Percentiles rank a stretch among this genome's conserved stretches.
These are phyloP conservation scores for Galaxea fascicularis DNA, from an alignment of 92 coral and sea anemone species.

Conservation along the genomic window DNA sequence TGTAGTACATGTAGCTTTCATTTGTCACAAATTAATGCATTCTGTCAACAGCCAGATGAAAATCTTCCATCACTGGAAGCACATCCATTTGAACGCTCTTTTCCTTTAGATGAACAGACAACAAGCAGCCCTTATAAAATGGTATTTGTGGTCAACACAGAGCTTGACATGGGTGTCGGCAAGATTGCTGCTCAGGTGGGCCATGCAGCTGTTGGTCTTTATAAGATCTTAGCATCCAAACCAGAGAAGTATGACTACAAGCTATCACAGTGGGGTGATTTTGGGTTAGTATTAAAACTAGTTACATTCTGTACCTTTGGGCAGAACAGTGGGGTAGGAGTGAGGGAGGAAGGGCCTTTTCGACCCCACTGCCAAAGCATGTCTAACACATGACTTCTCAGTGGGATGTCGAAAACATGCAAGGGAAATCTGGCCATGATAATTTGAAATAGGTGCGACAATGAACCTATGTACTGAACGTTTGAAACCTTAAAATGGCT, in stretches of 20 bases:
- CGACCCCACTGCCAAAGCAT: no score
- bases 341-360: no score
- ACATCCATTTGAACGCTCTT: conserved; percentile 27
- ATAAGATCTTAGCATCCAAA: conserved; percentile 64
- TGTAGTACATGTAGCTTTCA: no score
- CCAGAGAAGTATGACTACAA: conserved; percentile 56
- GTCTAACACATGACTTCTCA: no score
- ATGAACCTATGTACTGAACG: no score
- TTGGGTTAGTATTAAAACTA: conserved; percentile 68
- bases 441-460: no score
- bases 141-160: conserved; percentile 90
- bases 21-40: not conserved
- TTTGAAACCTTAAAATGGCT: no score
- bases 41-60: conserved; percentile 21
- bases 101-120: conserved; percentile 44
- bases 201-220: conserved; percentile 87
- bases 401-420: no score
- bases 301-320: not conserved
- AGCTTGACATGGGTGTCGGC: conserved; percentile 90
- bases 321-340: no score
- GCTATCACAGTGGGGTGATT: conserved; percentile 81
- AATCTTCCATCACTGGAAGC: conserved; percentile 48
- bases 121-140: conserved; percentile 74
- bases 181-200: conserved; percentile 92
- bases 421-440: no score